Conservation (phyloP, 2,888 invertebrate genomes). For the Conops quadrifasciatus region DNA sequence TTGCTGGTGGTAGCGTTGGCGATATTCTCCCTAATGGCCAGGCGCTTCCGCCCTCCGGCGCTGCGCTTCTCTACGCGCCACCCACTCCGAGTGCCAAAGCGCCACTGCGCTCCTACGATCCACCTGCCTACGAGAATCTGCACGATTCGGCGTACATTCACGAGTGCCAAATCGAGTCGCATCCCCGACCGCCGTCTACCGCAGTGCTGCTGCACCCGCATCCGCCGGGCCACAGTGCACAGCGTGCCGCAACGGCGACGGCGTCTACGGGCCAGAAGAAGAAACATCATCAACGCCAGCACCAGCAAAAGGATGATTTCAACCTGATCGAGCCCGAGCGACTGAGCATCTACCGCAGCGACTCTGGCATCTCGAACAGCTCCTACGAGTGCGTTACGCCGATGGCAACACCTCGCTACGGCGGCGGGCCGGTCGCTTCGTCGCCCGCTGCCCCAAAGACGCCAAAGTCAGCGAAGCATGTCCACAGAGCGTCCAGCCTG, state of each 20-base stretch:
- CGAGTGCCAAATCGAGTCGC: constrained; percentile 62
- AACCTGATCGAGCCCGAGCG: constrained; percentile 63
- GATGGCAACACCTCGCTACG: constrained; percentile 60
- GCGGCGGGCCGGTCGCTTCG: constrained; percentile 22
- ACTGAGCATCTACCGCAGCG: constrained; percentile 64
- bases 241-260: constrained; percentile 23
- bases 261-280: constrained; percentile 52
- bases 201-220: constrained; percentile 53
- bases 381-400: constrained; percentile 69
- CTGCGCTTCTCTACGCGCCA: constrained; percentile 17
- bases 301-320: constrained; percentile 59
- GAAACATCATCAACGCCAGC: constrained; percentile 59
- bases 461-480: constrained; percentile 40
- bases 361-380: constrained; percentile 65
- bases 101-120: constrained; percentile 61
- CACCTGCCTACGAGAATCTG: constrained; percentile 70
- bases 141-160: constrained; percentile 75
- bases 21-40: constrained; percentile 57
- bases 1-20: constrained; percentile 63
- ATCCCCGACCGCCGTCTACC: constrained; percentile 49
- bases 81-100: constrained; percentile 43
- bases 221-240: constrained; percentile 38
- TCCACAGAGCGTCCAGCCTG: constrained; percentile 20
- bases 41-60: constrained; percentile 40
- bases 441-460: constrained; percentile 46